These are phyloP conservation scores for Oscheius sp. DNA, from an alignment of 2,888 invertebrate species.

Conservation along the genomic window DNA sequence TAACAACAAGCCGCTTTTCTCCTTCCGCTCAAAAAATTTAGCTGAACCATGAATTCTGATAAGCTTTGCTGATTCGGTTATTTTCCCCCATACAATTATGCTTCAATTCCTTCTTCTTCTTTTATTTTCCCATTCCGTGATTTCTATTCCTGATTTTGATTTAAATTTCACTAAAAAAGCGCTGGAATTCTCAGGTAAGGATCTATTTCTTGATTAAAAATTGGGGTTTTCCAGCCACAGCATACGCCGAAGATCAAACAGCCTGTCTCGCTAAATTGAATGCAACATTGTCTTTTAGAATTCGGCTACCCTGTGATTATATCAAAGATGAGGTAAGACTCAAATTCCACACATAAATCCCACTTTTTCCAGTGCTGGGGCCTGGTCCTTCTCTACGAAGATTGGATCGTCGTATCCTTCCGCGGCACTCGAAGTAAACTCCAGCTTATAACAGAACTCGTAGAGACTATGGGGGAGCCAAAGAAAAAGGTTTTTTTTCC, in stretches of 20 bases:
- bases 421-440: slow-evolving; percentile 67
- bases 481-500: slow-evolving; percentile 50
- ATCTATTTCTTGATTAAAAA: too few species aligned
- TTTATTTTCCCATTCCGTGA: neutral
- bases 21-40: too few species aligned
- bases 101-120: neutral
- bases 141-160: slow-evolving; percentile 11
- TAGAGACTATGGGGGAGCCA: slow-evolving; percentile 67
- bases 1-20: neutral
- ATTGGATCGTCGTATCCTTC: slow-evolving; percentile 64
- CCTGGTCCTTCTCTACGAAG: slow-evolving; percentile 57
- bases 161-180: slow-evolving; percentile 16
- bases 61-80: too few species aligned
- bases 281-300: slow-evolving; percentile 49
- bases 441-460: slow-evolving; percentile 68
- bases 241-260: slow-evolving; percentile 64
- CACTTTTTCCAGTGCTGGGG: slow-evolving; percentile 70
- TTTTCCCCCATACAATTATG: too few species aligned
- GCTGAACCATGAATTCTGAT: too few species aligned
- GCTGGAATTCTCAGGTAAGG: slow-evolving; percentile 18
- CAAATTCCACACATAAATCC: neutral
- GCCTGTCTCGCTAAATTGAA: slow-evolving; percentile 61
- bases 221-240: too few species aligned
- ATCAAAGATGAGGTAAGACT: slow-evolving; percentile 62
- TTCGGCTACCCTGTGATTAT: slow-evolving; percentile 62